A percentile compares a stretch with the other conserved stretches of the same genome.
phyloP scores from a whole-genome alignment of 2,797 vertebrate genomes.

The Dermochelys coriacea region DNA sequence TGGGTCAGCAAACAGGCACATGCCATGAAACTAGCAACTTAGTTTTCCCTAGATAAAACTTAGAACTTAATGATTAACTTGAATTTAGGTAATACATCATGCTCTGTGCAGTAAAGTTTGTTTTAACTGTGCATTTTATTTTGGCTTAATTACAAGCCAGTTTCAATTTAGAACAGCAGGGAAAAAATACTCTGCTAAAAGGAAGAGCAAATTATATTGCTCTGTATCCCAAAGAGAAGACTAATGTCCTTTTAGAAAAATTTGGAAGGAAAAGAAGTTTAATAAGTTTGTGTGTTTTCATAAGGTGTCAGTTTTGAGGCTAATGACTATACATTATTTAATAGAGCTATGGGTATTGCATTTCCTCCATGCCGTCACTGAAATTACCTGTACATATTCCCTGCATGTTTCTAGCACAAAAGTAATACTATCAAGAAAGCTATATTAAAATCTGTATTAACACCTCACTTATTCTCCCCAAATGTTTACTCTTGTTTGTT shows the following conservation, averaged over 20 bases:
- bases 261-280: background rate
- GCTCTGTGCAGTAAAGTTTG: background rate
- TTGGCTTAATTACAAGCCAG: background rate
- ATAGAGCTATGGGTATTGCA: background rate
- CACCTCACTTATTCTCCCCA: background rate
- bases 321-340: background rate
- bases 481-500: background rate
- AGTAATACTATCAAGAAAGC: background rate
- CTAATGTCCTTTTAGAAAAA: background rate
- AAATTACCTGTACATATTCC: background rate
- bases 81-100: background rate
- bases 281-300: background rate
- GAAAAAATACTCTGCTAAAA: background rate
- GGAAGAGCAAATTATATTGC: background rate
- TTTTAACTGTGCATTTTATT: accelerated
- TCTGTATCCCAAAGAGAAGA: background rate
- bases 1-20: background rate
- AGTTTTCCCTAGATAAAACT: background rate
- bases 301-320: background rate
- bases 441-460: background rate
- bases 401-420: background rate
- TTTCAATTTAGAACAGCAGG: background rate
- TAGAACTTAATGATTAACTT: background rate
- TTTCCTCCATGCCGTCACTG: background rate
- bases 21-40: background rate